A percentile compares a stretch with the other conserved stretches of the same genome.
These are phyloP conservation scores for Acheta domesticus DNA, from an alignment of 2,888 invertebrate species.

Conservation along the genomic window DNA sequence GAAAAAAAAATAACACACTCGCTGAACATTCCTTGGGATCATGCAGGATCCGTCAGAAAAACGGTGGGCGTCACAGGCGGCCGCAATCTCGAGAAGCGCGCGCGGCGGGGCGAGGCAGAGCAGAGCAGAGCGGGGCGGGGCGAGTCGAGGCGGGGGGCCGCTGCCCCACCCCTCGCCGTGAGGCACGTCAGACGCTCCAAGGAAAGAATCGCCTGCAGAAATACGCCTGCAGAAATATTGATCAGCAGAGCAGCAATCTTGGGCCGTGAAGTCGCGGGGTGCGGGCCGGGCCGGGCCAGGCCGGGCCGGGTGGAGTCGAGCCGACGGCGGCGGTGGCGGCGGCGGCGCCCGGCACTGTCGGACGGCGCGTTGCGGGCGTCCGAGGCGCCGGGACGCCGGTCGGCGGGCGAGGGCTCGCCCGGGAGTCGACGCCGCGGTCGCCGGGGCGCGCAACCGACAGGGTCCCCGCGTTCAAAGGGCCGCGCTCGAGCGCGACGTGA, in stretches of 20 bases:
- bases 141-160: background rate
- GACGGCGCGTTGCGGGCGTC: background rate
- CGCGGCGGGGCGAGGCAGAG: background rate
- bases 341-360: background rate
- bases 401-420: background rate
- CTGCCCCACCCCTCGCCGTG: background rate
- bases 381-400: background rate
- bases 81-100: background rate
- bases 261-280: background rate
- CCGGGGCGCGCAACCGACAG: background rate
- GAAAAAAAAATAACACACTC: background rate
- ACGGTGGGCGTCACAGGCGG: background rate
- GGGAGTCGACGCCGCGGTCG: background rate
- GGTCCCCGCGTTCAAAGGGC: background rate
- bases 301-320: background rate
- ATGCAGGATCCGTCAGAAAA: background rate
- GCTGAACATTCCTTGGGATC: background rate
- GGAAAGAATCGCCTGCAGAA: background rate
- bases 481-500: background rate
- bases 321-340: background rate
- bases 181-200: background rate
- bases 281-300: background rate
- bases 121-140: too few species aligned
- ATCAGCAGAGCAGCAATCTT: constrained; percentile 1
- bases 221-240: background rate